phyloP scores from a whole-genome alignment of 2,113 vertebrate species.

The Brachyhypopomus gauderio region DNA sequence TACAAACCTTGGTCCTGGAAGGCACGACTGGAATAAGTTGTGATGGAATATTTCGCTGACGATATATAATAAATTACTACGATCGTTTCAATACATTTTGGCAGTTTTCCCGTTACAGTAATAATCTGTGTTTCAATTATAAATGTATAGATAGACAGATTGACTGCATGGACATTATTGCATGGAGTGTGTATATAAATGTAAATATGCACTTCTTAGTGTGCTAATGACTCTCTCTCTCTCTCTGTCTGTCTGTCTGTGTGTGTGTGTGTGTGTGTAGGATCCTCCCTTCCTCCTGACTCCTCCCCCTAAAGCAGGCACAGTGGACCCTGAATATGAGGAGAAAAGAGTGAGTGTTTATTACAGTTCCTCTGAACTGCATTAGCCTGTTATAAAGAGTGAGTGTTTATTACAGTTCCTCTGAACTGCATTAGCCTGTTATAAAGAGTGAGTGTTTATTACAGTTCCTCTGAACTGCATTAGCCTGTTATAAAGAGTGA shows the following conservation, averaged over 20 bases:
- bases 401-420: slow-evolving; percentile 51
- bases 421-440: not conserved
- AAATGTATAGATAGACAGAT: no score
- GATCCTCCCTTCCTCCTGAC: slow-evolving; percentile 77
- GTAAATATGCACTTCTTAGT: not conserved
- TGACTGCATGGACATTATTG: no score
- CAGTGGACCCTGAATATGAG: slow-evolving; percentile 83
- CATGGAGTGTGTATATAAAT: no score
- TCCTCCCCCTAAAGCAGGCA: slow-evolving; percentile 76
- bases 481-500: slow-evolving; percentile 69
- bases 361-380: not conserved
- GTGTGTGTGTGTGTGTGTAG: slow-evolving; percentile 71
- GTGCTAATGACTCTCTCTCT: not conserved
- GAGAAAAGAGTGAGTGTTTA: slow-evolving; percentile 82
- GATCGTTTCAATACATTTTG: no score
- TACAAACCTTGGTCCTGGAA: no score
- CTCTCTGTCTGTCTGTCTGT: not conserved
- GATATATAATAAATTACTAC: no score
- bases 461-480: not conserved
- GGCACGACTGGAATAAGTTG: no score
- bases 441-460: slow-evolving; percentile 72
- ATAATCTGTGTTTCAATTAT: no score
- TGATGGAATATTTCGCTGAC: no score
- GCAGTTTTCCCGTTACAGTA: no score
- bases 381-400: slow-evolving; percentile 66